Evolutionary conservation across 2,888 invertebrate species (phyloP), one percentile per base, ranked within the genome.

Genomic region (Dendrolimus houi): DNA sequence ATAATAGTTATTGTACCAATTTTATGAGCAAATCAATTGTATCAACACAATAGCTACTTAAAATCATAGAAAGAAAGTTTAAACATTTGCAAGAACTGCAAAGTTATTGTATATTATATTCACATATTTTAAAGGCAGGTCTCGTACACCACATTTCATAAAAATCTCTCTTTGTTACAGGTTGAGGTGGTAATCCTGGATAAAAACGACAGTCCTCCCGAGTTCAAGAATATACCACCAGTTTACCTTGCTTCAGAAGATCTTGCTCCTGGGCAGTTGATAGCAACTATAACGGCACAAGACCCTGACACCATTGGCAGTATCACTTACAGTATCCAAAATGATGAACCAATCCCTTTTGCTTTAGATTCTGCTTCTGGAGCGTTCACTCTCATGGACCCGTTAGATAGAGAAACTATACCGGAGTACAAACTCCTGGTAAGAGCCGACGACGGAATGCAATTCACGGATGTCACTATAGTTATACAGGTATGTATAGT

Each of bases 191-290:
- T 93, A 59, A 95, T 98, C 57, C 83, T 96, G 79, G 98, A 98
- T 88, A 96, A 95, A 85, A 98, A 98, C 83, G 98, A 98, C 91
- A 97, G 96, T 73, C 97, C 98, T n/a, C 98, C 98, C 6, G 93
- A 94, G 57, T 97, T 97, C 91, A 93, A 93, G 68, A 93, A 94
- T 63, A 93, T 94, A 52, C 95, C 95, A 13, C 87, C 94, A 68
- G 92, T 93, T 56, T 96, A 94, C 79, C 92, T 93, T 58, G 95
- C 97, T 1, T 96, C 97, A 1, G 97, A 98, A 80, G 97, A 97
- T 79, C 92, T 96, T 60, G 94, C 96, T 52, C 94, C 95, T 1
- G 97, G 96, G 8, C 95, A 96, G 71, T 85, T 93, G 52, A 94
- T 98, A 60, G 94, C 95, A 9, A 93, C 93, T 9, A 92, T 98